Evolutionary conservation across 2,888 invertebrate genomes (phyloP), one percentile per base, ranked within the genome.

Genomic region (Plemyria rubiginata): DNA sequence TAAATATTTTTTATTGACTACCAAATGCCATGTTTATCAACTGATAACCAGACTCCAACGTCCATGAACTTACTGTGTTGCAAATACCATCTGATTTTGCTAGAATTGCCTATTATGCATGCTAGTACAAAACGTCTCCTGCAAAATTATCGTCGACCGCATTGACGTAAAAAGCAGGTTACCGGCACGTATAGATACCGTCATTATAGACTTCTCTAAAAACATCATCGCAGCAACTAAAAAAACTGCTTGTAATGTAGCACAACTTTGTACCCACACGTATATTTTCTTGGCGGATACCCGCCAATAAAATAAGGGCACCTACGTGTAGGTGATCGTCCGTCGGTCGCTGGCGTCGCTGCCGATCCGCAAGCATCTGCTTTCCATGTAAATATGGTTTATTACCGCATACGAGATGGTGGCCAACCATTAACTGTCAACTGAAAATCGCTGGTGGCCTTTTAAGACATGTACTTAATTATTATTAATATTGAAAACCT

Each of bases 11-110:
- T 51, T 56, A 59, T 41, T 15, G 48, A 55, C 58, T 49, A 55
- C 54, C 51, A 49, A 59, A 58, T 66, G 49, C 64, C 53, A 49
- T 56, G 55, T 53, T 60, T 64, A 65, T 65, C 62, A 60, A 58
- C 41, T 62, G 68, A 70, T 70, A 69, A 67, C 16, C 12, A 52
- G 36, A 68, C 7, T 62, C 54, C 41, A 66, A 64, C 62, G 65
- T 68, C 60, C 66, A 65, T 68, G 68, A 70, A 65, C 70, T 50
- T 51, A 54, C 48, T 41, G 61, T 3, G 46, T 56, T 54, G 58
- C 46, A 49, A 62, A 64, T 54, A 59, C 29, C 40, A 57, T 54
- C 50, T 41, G 49, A 32, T 15, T 51, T 9, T 49, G 32, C 15
- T 16, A 29, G 32, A 40, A 52, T 32, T 41, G n/a, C 4, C 36